Evolutionary conservation across 2,797 vertebrate species (phyloP), one percentile per base, ranked within the genome.

Genomic region (Danio tinwini): DNA sequence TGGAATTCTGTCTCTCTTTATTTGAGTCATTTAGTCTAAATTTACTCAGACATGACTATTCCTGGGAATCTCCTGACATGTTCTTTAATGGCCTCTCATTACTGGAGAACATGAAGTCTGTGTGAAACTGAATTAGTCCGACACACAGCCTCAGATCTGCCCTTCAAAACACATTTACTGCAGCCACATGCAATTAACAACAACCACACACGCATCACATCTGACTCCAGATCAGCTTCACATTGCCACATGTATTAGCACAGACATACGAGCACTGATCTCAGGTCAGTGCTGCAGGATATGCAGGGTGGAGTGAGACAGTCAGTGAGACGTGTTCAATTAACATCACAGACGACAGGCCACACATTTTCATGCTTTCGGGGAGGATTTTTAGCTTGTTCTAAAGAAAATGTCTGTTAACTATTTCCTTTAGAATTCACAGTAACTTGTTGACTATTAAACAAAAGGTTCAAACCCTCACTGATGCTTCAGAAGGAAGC

Each of bases 321-420:
- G 75, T 67, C 77, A 83, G 84, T 87, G 88, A 92, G 90, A 91
- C 90, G 89, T 85, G 88, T 86, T 88, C 88, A 86, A 84, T 90
- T 89, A 88, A 88, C 86, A 87, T 76, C 42, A 83, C 29, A 88
- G 85, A 86, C 84, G 75, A 89, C 86, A 82, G 82, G 78, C 29
- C 29, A 29, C 29, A 29, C 29, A 29, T 85, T 86, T 83, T 76
- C 52, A 65, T 21, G 73, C 78, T 86, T 90, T 89, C 76, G 81
- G 87, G 81, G 83, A 67, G 10, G 40, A 40, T 78, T 78, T 75
- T 86, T 80, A 49, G 82, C 63, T 76, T 78, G 39, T 7, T 6
- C 44, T 7, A 49, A 16, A 68, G 21, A 16, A 13, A 5, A 11
- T 6, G 9, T 1, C 29, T 29, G 29, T 29, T 29, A 29, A 29